phyloP scores from a whole-genome alignment of 2,797 vertebrate species.

The Zalophus californianus region DNA sequence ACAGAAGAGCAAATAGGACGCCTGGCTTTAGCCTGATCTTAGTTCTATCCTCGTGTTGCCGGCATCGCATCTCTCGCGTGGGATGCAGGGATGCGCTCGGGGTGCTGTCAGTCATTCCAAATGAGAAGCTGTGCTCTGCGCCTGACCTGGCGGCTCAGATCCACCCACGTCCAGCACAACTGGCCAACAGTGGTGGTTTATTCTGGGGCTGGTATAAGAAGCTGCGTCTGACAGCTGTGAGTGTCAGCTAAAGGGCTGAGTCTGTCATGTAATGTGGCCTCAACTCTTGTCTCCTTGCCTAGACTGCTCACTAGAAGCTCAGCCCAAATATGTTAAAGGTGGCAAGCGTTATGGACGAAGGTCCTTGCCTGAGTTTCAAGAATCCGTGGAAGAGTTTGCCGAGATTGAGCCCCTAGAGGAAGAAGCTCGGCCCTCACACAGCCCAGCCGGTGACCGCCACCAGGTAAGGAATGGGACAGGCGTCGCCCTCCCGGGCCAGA shows the following conservation, averaged over 20 bases:
- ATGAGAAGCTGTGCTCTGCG: background rate
- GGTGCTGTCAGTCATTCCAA: background rate
- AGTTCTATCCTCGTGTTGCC: background rate
- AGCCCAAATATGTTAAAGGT: slow-evolving; percentile 96
- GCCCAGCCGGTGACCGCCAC: slow-evolving; percentile 56
- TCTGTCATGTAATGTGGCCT: slow-evolving; percentile 45
- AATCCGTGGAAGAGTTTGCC: slow-evolving; percentile 87
- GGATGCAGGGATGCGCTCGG: background rate
- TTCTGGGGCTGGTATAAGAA: slow-evolving; percentile 66
- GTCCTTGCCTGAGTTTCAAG: slow-evolving; percentile 92
- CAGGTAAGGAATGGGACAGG: slow-evolving; percentile 84
- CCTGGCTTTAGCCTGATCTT: background rate
- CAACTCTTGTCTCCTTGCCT: slow-evolving; percentile 68
- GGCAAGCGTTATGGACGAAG: slow-evolving; percentile 96
- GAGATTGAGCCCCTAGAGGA: slow-evolving; percentile 85
- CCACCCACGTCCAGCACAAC: background rate
- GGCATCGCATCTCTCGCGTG: background rate
- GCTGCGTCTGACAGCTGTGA: background rate
- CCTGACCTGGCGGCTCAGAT: accelerated
- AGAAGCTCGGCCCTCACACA: slow-evolving; percentile 62
- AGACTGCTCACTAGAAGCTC: slow-evolving; percentile 92
- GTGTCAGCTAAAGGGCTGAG: background rate
- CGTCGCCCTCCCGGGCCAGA: accelerated
- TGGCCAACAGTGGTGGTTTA: slow-evolving; percentile 44
- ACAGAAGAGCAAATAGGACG: background rate